A percentile compares a stretch with the other conserved stretches of the same genome.
Evolutionary conservation across 2,797 vertebrate species (phyloP).

Genomic region (Podarcis lilfordi): DNA sequence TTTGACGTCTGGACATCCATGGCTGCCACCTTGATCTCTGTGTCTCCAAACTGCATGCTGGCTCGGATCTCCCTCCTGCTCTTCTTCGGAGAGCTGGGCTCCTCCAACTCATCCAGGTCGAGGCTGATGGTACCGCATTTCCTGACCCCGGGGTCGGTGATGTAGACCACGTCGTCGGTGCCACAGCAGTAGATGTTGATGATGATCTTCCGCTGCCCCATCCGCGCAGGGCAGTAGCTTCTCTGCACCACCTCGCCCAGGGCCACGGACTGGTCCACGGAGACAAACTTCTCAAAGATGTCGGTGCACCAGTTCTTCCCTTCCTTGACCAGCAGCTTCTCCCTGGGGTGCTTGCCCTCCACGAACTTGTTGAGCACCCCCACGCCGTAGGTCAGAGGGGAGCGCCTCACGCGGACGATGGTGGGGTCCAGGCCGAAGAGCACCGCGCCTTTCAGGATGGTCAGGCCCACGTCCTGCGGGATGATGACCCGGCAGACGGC

Average conservation of each 20-base stretch:
- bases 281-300: slow-evolving; percentile 94
- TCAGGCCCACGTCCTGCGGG: slow-evolving; percentile 94
- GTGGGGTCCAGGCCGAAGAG: slow-evolving; percentile 94
- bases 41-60: slow-evolving; percentile 97
- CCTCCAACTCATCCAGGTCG: slow-evolving; percentile 80
- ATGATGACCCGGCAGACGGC: slow-evolving; percentile 89
- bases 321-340: slow-evolving; percentile 94
- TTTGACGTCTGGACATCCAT: slow-evolving; percentile 88
- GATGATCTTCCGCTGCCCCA: slow-evolving; percentile 91
- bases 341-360: slow-evolving; percentile 87
- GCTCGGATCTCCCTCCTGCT: slow-evolving; percentile 91
- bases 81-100: neutral
- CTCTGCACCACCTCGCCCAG: slow-evolving; percentile 91
- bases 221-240: slow-evolving; percentile 92
- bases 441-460: slow-evolving; percentile 95
- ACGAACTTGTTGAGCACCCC: slow-evolving; percentile 94
- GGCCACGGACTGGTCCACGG: slow-evolving; percentile 92
- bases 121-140: slow-evolving; percentile 93
- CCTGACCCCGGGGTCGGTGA: slow-evolving; percentile 90
- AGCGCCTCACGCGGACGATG: slow-evolving; percentile 91
- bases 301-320: slow-evolving; percentile 95
- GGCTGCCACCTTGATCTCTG: slow-evolving; percentile 94
- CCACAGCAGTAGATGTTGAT: slow-evolving; percentile 95
- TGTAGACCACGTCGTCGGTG: slow-evolving; percentile 87
- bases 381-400: slow-evolving; percentile 92